A percentile compares a stretch with the other conserved stretches of the same genome.
These are phyloP conservation scores for Apteryx mantelli DNA, from an alignment of 2,113 vertebrate genomes.

Conservation along the genomic window DNA sequence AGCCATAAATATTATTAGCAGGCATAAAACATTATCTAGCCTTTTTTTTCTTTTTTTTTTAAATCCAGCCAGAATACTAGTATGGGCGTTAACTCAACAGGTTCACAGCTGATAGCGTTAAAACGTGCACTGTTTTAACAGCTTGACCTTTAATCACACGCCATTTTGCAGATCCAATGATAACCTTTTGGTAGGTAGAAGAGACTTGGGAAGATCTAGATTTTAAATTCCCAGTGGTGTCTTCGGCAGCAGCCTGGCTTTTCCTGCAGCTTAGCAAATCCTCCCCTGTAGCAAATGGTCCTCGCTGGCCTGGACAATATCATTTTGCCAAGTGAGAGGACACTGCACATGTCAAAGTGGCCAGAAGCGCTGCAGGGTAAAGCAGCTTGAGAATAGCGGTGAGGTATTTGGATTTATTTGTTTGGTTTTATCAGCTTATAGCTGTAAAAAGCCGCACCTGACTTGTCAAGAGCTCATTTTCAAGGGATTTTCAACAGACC, in stretches of 20 bases:
- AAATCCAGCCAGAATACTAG: neutral
- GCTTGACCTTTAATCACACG: neutral
- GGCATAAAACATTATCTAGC: neutral
- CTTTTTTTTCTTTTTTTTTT: neutral
- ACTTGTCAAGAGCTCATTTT: neutral
- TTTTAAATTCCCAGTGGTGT: neutral
- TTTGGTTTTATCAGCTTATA: neutral
- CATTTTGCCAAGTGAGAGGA: neutral
- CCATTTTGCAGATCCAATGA: neutral
- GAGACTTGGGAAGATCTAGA: neutral
- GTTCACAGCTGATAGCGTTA: neutral
- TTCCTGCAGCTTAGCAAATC: neutral
- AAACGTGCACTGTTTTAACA: constrained; percentile 6
- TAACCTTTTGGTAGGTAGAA: neutral
- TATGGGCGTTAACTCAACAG: neutral
- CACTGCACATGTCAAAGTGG: fast-evolving
- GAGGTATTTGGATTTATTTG: neutral
- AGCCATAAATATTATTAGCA: neutral
- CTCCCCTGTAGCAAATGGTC: neutral
- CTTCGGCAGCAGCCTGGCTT: neutral
- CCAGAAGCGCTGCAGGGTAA: neutral
- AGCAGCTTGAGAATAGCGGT: neutral
- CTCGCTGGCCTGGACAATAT: neutral
- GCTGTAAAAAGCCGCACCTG: neutral
- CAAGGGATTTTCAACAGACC: neutral